Evolutionary conservation across 2,113 vertebrate species (phyloP).

Genomic region (Cyprinus carpio): DNA sequence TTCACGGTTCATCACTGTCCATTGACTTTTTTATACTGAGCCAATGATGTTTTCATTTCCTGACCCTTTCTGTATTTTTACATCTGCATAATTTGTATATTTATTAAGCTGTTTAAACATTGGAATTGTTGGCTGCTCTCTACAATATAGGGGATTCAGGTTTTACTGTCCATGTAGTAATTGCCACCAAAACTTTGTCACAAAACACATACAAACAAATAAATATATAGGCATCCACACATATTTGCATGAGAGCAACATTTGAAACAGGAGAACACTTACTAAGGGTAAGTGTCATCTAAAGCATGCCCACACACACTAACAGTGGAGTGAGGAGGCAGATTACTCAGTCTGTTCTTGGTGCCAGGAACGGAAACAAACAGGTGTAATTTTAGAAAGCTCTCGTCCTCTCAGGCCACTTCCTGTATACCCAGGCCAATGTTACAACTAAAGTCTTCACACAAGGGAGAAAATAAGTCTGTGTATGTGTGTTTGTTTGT

Average conservation of each 20-base stretch:
- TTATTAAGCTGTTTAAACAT: neutral
- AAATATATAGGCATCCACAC: neutral
- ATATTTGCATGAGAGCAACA: constrained; percentile 1
- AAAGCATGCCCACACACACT: constrained; percentile 16
- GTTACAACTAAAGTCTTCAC: constrained; percentile 38
- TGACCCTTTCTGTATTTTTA: neutral
- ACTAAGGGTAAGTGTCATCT: constrained; percentile 9
- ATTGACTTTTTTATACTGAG: neutral
- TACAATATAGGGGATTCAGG: neutral
- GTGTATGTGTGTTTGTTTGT: constrained; percentile 19
- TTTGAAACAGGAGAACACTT: constrained; percentile 12
- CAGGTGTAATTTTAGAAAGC: constrained; percentile 76
- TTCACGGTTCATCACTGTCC: neutral
- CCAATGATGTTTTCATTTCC: neutral
- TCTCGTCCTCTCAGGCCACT: constrained; percentile 58
- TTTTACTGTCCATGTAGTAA: neutral
- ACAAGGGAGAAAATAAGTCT: neutral
- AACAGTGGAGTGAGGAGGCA: constrained; percentile 60
- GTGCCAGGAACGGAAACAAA: constrained; percentile 69
- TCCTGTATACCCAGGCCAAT: constrained; percentile 55
- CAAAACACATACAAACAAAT: neutral
- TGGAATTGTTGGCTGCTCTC: neutral
- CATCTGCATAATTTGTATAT: neutral
- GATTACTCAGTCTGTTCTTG: constrained; percentile 62
- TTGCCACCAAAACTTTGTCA: neutral